These are phyloP conservation scores for Saguinus imperator DNA, from an alignment of 2,113 vertebrate species.

Conservation along the genomic window DNA sequence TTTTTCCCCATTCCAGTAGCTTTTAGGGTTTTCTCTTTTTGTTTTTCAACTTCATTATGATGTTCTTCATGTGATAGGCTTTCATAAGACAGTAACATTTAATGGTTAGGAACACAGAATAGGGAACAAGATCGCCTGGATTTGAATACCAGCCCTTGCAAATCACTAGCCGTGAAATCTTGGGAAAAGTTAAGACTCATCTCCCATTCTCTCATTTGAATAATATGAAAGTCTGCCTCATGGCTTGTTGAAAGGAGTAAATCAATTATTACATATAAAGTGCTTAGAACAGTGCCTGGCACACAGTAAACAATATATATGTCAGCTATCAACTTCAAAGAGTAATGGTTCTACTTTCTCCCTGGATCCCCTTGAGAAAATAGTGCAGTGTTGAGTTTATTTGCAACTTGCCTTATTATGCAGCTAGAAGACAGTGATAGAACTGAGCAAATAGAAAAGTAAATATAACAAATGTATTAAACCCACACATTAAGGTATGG, in stretches of 20 bases:
- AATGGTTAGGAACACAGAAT: background rate
- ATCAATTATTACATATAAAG: background rate
- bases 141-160: background rate
- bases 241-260: background rate
- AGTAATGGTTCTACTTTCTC: background rate
- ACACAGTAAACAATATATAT: background rate
- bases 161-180: background rate
- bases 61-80: background rate
- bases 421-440: background rate
- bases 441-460: background rate
- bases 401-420: background rate
- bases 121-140: background rate
- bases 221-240: background rate
- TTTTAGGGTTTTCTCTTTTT: background rate
- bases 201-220: background rate
- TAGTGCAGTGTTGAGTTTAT: fast-evolving
- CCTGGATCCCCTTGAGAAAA: background rate
- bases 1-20: background rate
- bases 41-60: background rate
- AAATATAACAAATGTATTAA: background rate
- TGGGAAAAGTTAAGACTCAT: background rate
- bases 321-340: background rate
- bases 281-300: background rate
- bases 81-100: background rate
- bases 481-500: background rate